Conservation (phyloP, 2,888 invertebrate genomes). For the Adineta ricciae region DNA sequence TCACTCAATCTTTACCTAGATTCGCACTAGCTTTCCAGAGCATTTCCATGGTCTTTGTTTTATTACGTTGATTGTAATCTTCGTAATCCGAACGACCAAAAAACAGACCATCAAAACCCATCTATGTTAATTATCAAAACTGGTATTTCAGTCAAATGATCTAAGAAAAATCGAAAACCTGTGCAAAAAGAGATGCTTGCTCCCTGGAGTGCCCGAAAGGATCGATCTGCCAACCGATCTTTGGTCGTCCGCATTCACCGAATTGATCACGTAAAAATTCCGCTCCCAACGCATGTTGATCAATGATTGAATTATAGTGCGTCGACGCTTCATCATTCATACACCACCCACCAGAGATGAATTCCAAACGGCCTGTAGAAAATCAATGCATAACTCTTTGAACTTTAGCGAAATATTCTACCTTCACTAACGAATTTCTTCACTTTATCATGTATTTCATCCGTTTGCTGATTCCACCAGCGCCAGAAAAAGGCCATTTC, state of each 20-base stretch:
- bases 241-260: conserved; percentile 62
- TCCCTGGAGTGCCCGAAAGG: conserved; percentile 78
- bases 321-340: conserved; percentile 56
- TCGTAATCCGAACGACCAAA: conserved; percentile 53
- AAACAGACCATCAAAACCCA: conserved; percentile 31
- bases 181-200: conserved; percentile 61
- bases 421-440: conserved; percentile 57
- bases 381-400: background rate
- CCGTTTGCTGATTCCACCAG: conserved; percentile 67
- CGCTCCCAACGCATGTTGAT: conserved; percentile 56
- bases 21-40: conserved; percentile 66
- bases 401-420: no score
- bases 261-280: conserved; percentile 45
- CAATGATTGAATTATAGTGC: conserved; percentile 55
- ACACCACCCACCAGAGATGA: conserved; percentile 25
- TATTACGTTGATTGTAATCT: conserved; percentile 60
- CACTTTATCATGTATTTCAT: conserved; percentile 57
- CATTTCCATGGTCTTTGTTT: conserved; percentile 65
- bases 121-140: background rate
- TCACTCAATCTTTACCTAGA: conserved; percentile 41
- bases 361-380: conserved; percentile 39
- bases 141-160: background rate
- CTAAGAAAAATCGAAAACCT: conserved; percentile 40
- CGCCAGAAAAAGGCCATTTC: conserved; percentile 78
- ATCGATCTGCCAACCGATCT: conserved; percentile 74